Percentiles rank a stretch among this genome's conserved stretches.
phyloP scores from a whole-genome alignment of 2,797 vertebrate genomes.

The Spatula versicolor region DNA sequence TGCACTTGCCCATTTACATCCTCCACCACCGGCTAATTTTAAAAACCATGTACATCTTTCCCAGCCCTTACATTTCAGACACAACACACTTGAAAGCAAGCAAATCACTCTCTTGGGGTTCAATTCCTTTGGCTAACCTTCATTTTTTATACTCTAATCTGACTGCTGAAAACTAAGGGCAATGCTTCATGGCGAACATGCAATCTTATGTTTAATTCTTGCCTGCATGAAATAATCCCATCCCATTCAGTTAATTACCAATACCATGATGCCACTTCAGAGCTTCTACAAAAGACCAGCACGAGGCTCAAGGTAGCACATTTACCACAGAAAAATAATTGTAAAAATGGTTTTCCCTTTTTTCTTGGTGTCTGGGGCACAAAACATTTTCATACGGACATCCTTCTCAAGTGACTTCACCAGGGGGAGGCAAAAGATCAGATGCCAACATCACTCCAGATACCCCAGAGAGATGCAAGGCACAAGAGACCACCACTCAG shows the following conservation, averaged over 20 bases:
- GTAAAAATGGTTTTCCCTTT: not conserved
- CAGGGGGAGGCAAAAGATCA: not conserved
- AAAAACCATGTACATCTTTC: not conserved
- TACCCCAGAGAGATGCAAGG: rapidly evolving
- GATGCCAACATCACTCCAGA: not conserved
- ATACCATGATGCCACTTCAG: not conserved
- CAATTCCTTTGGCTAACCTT: not conserved
- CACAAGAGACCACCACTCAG: not conserved
- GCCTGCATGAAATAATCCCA: not conserved
- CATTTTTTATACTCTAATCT: not conserved
- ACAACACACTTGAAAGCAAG: not conserved
- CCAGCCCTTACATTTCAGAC: not conserved
- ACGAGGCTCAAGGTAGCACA: not conserved
- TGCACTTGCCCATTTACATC: not conserved
- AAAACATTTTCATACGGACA: not conserved
- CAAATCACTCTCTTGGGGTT: not conserved
- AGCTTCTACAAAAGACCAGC: not conserved
- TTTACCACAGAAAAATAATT: not conserved
- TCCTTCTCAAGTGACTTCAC: not conserved
- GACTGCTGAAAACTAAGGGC: not conserved
- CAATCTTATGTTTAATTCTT: not conserved
- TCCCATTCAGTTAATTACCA: not conserved
- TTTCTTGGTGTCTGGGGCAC: rapidly evolving
- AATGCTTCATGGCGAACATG: rapidly evolving
- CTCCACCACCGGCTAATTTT: not conserved